These are phyloP conservation scores for Scopus umbretta DNA, from an alignment of 2,113 vertebrate genomes.

Conservation along the genomic window DNA sequence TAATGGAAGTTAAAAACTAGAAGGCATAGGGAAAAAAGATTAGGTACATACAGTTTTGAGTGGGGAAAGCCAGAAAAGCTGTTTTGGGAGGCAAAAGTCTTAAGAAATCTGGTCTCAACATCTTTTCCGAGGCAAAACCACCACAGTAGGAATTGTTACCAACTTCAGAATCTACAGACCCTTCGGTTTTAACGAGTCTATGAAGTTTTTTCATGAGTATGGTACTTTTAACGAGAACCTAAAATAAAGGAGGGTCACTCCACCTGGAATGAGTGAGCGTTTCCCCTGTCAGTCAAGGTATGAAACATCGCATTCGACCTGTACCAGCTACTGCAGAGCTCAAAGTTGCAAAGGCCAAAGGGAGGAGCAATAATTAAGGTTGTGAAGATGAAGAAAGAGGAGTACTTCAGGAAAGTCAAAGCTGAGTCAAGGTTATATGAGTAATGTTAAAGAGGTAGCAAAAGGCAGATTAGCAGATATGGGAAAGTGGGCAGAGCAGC, in stretches of 20 bases:
- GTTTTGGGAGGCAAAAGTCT: not conserved
- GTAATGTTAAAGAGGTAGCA: slow-evolving; percentile 29
- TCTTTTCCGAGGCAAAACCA: not conserved
- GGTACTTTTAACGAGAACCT: not conserved
- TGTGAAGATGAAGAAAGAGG: not conserved
- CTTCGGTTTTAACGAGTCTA: not conserved
- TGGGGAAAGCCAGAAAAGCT: not conserved
- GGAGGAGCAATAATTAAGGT: not conserved
- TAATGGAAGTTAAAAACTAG: not conserved
- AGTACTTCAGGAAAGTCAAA: slow-evolving; percentile 36
- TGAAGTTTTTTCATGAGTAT: not conserved
- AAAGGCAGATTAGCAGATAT: slow-evolving; percentile 43
- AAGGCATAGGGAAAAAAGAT: not conserved
- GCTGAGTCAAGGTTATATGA: slow-evolving; percentile 59
- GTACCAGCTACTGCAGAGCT: not conserved
- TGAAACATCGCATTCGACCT: not conserved
- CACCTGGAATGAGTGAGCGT: not conserved
- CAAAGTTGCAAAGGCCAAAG: not conserved
- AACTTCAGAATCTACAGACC: not conserved
- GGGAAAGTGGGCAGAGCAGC: not conserved
- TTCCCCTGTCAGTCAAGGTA: not conserved
- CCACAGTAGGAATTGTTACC: not conserved
- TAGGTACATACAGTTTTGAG: not conserved
- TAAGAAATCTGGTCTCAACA: not conserved
- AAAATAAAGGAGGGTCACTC: not conserved